Base-by-base conservation (phyloP, 2,797 vertebrate genomes). In the Darevskia nairensis region DNA sequence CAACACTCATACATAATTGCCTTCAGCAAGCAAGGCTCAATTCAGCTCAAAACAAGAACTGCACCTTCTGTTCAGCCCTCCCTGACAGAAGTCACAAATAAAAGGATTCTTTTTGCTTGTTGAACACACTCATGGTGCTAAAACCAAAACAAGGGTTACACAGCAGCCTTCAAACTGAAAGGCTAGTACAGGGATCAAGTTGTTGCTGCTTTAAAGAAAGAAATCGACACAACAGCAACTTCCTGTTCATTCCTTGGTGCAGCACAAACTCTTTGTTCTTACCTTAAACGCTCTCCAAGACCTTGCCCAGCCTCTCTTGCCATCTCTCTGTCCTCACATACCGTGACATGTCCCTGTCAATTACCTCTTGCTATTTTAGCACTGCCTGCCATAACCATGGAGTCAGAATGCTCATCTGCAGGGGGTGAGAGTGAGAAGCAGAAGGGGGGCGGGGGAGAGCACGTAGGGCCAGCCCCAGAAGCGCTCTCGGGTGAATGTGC, bases 21-120 rank as follows among this genome's bases (percentile, higher is more conserved):
- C 19, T 85, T 29, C 82, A 27, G 10, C n/a, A 41, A 55, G 19
- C 74, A 86, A 87, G 8, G 68, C 35, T 88, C 71, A 87, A 82
- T 87, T 90, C 79, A 81, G 85, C 64, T 8, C 13, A 29, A 89
- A 72, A 0, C 19, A 23, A 64, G 27, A 25, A 90, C 13, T 64
- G 32, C 10, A 3, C 61, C 41, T 32, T 15, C n/a, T 66, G 61
- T 64, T 39, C 76, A 27, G n/a, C 50, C 55, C 25, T 5, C 50
- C 55, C 25, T 5, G 23, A 32, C 6, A 6, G 32, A 46, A 39
- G 46, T 44, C 29, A 2, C 84, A 46, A 50, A 11, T 32, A 64
- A 23, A 64, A 64, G 6, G 61, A 64, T 64, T 23, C 3, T 64
- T 64, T 64, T 64, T 5, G n/a, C n/a, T 21, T 19, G 9, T 72